Base-by-base conservation (phyloP, 2,113 vertebrate species). In the Terrapene triunguis region DNA sequence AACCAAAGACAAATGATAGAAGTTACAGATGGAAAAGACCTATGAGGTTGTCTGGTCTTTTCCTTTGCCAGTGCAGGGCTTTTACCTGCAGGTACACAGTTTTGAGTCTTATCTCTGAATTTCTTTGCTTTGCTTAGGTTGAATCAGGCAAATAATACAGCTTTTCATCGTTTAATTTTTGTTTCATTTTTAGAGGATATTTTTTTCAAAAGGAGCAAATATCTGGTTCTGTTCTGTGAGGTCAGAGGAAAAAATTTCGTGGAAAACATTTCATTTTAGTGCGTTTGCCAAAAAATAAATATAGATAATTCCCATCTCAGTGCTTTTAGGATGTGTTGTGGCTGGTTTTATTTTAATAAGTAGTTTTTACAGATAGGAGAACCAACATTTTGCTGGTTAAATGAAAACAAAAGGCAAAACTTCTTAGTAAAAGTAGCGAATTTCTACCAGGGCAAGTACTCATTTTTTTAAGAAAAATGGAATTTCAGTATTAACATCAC, bases 1-100 rank as follows among this genome's bases (percentile, higher is more conserved):
- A 81, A 82, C 14, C 62, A 3, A 0, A 80, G 47, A 72, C 53
- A 92, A 92, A 83, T 10, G 85, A 2, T 42, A 80, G 94, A 87
- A 55, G 22, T 74, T 94, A 24, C 65, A 79, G 8, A 83, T 51
- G 86, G 84, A 87, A 42, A 79, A 85, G 79, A 83, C 85, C 85
- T 89, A 44, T 65, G 5, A 74, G 92, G 86, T 94, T 92, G n/a
- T 22, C 88, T 82, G 74, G 88, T 47, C 42, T 76, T 80, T 91
- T 74, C 89, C 55, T 6, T 74, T 80, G 25, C 83, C 72, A 90
- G 44, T 16, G 32, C 29, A 85, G 12, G 19, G 84, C 62, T 94
- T 14, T 88, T 87, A 57, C 53, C 79, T 65, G 44, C 22, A n/a
- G 38, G 13, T 83, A 83, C 82, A 42, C 14, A 50, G 25, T 78